Base-by-base conservation (phyloP, 2,888 invertebrate genomes). In the Ophion slaviceki region DNA sequence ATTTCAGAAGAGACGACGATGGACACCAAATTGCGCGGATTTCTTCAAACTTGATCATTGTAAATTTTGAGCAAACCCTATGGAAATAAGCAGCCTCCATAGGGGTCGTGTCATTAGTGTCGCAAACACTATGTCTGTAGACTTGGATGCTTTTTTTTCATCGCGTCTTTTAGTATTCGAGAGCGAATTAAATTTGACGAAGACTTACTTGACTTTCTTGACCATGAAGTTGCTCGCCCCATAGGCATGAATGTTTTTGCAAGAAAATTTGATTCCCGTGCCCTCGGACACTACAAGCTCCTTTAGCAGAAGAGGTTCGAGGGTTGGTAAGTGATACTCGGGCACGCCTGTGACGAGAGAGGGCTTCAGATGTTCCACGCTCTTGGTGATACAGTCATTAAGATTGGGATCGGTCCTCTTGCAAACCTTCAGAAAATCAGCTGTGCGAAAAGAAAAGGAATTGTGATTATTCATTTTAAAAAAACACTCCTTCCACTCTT, bases 291-390 rank as follows among this genome's bases (percentile, higher is more conserved):
- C 90, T 94, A 95, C 89, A 40, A 96, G 90, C 88, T 96, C 95
- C 85, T 96, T 96, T 94, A 96, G 95, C 81, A 94, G 93, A 89
- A 96, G 95, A 3, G 97, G 97, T 91, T 97, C 96, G 76, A 96
- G 95, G 1, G 96, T 94, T 2, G 96, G 96, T 88, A 96, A 94
- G 64, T 96, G 95, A 85, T 96, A 96, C 90, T 96, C 96, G 28
- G 96, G 95, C 82, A 96, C 96, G 47, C 96, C 96, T 28, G 91
- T 93, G 4, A 94, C 94, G 86, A 96, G 92, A 90, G 95, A 96
- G 0, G 96, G 96, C 86, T 94, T 94, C 68, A 96, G 90, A 89
- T 95, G 95, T 82, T 96, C 95, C 57, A 96, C 93, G 11, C 96
- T 95, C 6, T 93, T 93, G 74, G 94, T 95, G 71, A 96, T 94